Base-by-base conservation (phyloP, 2,797 vertebrate genomes). In the Crocodylus rhombifer region DNA sequence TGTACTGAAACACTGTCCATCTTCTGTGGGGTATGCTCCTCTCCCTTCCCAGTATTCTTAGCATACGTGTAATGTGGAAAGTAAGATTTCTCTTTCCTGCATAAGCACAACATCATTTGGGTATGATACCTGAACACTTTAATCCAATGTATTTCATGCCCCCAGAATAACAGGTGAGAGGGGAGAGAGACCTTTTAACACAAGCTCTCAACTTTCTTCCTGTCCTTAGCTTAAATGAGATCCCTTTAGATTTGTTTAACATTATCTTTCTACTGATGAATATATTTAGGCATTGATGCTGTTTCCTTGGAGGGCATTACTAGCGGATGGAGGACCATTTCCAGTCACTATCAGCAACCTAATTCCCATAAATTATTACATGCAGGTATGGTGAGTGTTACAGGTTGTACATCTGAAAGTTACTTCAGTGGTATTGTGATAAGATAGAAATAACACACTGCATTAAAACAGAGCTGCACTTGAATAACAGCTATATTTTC, bases 261-360 rank as follows among this genome's bases (percentile, higher is more conserved):
- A 42, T 82, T 86, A n/a, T 56, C 87, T 51, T 51, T 69, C 87
- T 76, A 80, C 58, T 91, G 94, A 60, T 30, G 15, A 89, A 56
- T 21, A 76, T 93, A 77, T 97, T 91, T 86, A 98, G 98, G 96
- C 97, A 28, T 87, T 95, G 77, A 80, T 56, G 36, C 67, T 97
- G 92, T 98, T 97, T 96, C 97, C 98, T 78, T 98, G 98, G 98
- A 98, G 98, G 91, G 92, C 97, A 74, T 98, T 98, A 92, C 86
- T 98, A 88, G 96, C 95, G 84, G 95, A 97, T 79, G 92, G 98
- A 80, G 97, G 97, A 30, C 94, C 92, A 9, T 98, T 98, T 77
- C 98, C 98, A 75, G 87, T 97, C 74, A 78, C 51, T 76, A 79
- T 98, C 58, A 97, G 97, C 97, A 96, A 97, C 73, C 74, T 97